Base-by-base conservation (phyloP, 2,888 invertebrate genomes). In the Acleris sparsana region DNA sequence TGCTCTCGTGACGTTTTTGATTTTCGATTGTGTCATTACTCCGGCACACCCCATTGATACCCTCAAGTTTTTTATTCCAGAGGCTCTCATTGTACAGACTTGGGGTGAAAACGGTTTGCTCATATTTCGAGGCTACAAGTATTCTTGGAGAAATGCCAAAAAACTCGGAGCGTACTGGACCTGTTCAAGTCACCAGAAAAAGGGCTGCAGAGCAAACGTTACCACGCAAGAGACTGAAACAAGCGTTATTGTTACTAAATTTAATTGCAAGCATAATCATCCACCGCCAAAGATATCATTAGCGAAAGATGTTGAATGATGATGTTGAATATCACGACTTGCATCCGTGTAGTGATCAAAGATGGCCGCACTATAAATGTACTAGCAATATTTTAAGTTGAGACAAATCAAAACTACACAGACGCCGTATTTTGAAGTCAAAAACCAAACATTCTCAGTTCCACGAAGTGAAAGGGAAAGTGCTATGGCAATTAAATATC, bases 141-240 rank as follows among this genome's bases (percentile, higher is more conserved):
- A 83, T 63, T 85, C 88, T 0, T 82, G 83, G 80, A 73, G 87
- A 16, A 87, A 87, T 69, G 22, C 44, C 16, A 70, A 57, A 13
- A 83, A 80, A 67, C 81, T 80, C 62, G 59, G 88, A 1, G 81
- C 76, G 33, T 86, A 86, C 59, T 89, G 88, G 88, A 89, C 87
- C 0, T 89, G 88, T 67, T 88, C 89, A 11, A 87, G 85, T 70
- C 88, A 88, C 55, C 83, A 84, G 13, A 88, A 88, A 66, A 87
- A 88, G 63, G 87, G 88, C 0, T 88, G 88, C 68, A 84, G 79
- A 71, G 88, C 88, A 0, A 82, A 82, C 25, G 73, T 87, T 0
- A 78, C 78, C 3, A 86, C 87, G 0, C 76, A 80, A 17, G 82
- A 87, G 70, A 63, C 69, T 0, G 69, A 71, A 6, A 72, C 75